Evolutionary conservation across 2,797 vertebrate genomes (phyloP).

Genomic region (Leontocebus nigricollis): DNA sequence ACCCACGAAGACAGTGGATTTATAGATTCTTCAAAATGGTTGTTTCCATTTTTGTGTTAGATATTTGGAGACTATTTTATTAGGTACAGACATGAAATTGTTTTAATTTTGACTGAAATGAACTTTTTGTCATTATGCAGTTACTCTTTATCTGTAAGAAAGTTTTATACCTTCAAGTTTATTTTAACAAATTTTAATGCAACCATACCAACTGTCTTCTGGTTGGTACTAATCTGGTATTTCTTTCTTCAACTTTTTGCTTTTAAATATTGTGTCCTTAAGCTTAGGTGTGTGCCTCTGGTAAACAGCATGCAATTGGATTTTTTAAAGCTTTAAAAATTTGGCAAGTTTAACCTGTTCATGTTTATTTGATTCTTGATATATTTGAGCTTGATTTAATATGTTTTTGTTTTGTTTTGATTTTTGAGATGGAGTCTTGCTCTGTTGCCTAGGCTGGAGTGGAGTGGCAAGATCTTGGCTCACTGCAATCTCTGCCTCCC

Average conservation of each 20-base stretch:
- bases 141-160: not conserved
- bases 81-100: not conserved
- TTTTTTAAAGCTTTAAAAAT: not conserved
- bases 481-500: not conserved
- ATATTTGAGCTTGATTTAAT: not conserved
- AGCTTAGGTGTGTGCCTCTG: not conserved
- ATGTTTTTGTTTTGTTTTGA: not conserved
- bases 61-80: not conserved
- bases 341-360: not conserved
- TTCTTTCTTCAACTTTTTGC: slow-evolving; percentile 9
- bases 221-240: not conserved
- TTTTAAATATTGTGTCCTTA: not conserved
- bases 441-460: not conserved
- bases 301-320: not conserved
- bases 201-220: not conserved
- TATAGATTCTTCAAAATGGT: not conserved
- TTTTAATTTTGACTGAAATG: not conserved
- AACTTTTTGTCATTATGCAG: not conserved
- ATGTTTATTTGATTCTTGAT: not conserved
- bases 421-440: not conserved
- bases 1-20: not conserved
- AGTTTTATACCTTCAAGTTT: not conserved
- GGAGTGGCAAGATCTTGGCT: not conserved
- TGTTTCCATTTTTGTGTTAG: not conserved
- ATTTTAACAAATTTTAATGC: not conserved